Evolutionary conservation across 2,888 invertebrate species (phyloP).

Genomic region (Thecophora atra): DNA sequence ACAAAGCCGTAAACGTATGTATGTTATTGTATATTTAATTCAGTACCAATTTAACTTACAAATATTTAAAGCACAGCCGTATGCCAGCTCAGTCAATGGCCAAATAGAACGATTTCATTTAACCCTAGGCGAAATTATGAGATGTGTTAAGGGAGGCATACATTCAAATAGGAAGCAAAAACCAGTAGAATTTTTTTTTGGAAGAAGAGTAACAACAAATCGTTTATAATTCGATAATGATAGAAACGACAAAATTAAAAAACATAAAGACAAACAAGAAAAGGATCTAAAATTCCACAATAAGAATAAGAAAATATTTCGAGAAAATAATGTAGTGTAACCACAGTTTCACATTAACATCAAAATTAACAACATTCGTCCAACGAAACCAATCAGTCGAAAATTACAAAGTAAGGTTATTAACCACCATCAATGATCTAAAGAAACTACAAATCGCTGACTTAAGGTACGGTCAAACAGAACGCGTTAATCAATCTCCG

Average conservation of each 20-base stretch:
- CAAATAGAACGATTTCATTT: slow-evolving; percentile 42
- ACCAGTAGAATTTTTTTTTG: slow-evolving; percentile 35
- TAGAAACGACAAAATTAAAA: slow-evolving; percentile 30
- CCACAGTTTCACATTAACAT: no score
- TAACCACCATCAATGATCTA: no score
- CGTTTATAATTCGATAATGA: slow-evolving; percentile 28
- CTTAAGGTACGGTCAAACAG: no score
- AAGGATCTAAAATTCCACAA: slow-evolving; percentile 38
- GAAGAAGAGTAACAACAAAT: slow-evolving; percentile 29
- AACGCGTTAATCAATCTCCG: no score
- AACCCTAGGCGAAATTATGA: slow-evolving; percentile 40
- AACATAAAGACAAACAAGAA: slow-evolving; percentile 33
- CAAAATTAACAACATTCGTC: no score
- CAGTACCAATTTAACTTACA: slow-evolving; percentile 34
- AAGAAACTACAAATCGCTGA: no score
- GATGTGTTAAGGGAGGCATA: slow-evolving; percentile 37
- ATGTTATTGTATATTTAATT: no score
- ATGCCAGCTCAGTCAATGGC: slow-evolving; percentile 37
- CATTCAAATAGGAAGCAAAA: slow-evolving; percentile 20
- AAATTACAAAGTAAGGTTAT: no score
- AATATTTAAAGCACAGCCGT: slow-evolving; percentile 35
- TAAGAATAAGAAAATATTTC: slow-evolving; percentile 37
- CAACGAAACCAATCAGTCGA: no score
- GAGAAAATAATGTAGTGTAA: slow-evolving; percentile 36
- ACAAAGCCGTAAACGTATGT: no score